Base-by-base conservation (phyloP, 2,888 invertebrate genomes). In the Drosophila greeni region DNA sequence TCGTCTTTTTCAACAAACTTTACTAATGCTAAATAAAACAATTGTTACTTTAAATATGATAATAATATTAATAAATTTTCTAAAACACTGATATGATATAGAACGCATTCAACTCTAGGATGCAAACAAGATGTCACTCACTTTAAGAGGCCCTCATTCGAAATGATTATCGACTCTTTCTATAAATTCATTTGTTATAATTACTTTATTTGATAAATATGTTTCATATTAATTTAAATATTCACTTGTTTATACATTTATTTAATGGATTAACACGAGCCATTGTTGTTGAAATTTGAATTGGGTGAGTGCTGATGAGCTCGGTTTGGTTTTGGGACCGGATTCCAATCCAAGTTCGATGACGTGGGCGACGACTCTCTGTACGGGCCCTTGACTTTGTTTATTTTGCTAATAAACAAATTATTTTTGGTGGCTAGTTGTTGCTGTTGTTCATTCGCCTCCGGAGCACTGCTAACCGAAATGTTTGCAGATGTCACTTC, bases 331-430 rank as follows among this genome's bases (percentile, higher is more conserved):
- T 89, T 89, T 31, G 89, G 89, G 49, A 89, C 69, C 37, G 89
- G 89, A 82, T 89, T 89, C 88, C 88, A 89, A 76, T 89, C 89
- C 45, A 88, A 77, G 77, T 87, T 88, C 31, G 87, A 87, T 11
- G 87, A 68, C 23, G 87, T 88, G 7, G 88, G 88, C n/a, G 88
- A 88, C 14, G 87, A 80, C 69, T 88, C 89, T 39, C 88, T 75
- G 49, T 82, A 82, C 31, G 81, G 75, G 37, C 81, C 76, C 12
- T 82, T 78, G 47, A 80, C 78, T 62, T 88, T 88, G 52, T 83
- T 84, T 7, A 87, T 76, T 51, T 76, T 81, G 70, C 81, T 86
- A 66, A 89, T 88, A 54, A 86, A 80, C 75, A 88, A 87, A 37
- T 84, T 73, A 23, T 77, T 65, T 24, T 53, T 49, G 61, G 45